A percentile compares a stretch with the other conserved stretches of the same genome.
Evolutionary conservation across 2,888 invertebrate genomes (phyloP).

Genomic region (Linnaemya tessellans): DNA sequence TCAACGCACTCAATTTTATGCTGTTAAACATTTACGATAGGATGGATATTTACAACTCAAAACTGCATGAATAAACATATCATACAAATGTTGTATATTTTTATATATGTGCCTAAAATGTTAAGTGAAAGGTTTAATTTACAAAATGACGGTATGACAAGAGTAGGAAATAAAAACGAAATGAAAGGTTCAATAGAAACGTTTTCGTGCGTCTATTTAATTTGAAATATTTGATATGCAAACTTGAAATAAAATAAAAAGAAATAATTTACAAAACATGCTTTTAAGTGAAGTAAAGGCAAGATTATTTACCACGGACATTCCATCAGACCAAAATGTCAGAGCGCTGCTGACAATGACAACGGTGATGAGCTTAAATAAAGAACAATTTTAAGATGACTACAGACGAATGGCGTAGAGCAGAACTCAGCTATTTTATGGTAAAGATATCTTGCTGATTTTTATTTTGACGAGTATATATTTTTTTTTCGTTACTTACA

Average conservation of each 20-base stretch:
- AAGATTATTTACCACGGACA: conserved; percentile 58
- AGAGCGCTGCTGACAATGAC: conserved; percentile 26
- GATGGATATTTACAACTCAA: background rate
- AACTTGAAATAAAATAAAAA: conserved; percentile 5
- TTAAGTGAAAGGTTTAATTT: conserved; percentile 39
- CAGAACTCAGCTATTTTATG: conserved; percentile 41
- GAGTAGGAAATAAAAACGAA: background rate
- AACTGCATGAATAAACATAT: conserved; percentile 26
- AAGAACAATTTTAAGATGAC: conserved; percentile 11
- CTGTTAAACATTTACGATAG: background rate
- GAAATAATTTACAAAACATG: background rate
- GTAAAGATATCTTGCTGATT: conserved; percentile 46
- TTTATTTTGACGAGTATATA: background rate
- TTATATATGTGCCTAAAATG: background rate
- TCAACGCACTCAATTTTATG: conserved; percentile 2
- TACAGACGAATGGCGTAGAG: background rate
- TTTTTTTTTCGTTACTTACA: background rate
- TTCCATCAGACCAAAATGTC: conserved; percentile 56
- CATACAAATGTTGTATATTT: conserved; percentile 22
- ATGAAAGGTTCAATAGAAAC: conserved; percentile 31
- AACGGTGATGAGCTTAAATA: conserved; percentile 34
- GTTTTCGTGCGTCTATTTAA: conserved; percentile 15
- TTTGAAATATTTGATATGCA: conserved; percentile 45
- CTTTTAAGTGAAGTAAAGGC: conserved; percentile 2
- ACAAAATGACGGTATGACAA: conserved; percentile 18